A percentile compares a stretch with the other conserved stretches of the same genome.
phyloP scores from a whole-genome alignment of 2,113 vertebrate genomes.

The Sisor rabdophorus region DNA sequence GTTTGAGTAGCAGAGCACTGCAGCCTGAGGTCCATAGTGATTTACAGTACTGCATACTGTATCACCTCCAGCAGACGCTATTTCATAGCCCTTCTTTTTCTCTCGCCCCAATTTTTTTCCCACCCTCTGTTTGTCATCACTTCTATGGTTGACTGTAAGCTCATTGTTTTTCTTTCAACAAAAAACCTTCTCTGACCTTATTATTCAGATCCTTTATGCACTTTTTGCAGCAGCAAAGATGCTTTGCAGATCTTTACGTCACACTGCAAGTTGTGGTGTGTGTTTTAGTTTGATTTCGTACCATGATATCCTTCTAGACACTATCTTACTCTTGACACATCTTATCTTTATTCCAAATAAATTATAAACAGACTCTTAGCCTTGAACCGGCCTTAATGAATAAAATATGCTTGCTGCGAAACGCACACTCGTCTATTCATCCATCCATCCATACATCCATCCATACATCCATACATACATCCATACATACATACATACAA shows the following conservation, averaged over 20 bases:
- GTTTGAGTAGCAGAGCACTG: constrained; percentile 3
- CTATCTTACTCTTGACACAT: neutral
- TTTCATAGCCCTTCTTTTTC: constrained; percentile 28
- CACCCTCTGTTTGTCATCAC: constrained; percentile 7
- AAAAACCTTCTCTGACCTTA: constrained; percentile 29
- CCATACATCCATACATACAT: constrained; percentile 5
- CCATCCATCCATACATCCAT: neutral
- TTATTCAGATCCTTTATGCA: constrained; percentile 3
- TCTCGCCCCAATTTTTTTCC: neutral
- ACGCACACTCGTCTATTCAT: constrained; percentile 20
- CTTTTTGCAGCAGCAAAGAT: neutral
- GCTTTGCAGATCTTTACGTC: neutral
- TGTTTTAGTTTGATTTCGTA: neutral
- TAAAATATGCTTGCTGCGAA: constrained; percentile 29
- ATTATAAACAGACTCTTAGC: constrained; percentile 16
- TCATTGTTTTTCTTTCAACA: constrained; percentile 29
- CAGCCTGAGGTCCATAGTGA: constrained; percentile 25
- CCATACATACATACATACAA: neutral
- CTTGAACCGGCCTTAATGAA: constrained; percentile 26
- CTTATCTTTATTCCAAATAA: constrained; percentile 1
- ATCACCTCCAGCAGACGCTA: constrained; percentile 7
- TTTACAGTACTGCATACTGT: constrained; percentile 28
- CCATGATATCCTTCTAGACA: neutral
- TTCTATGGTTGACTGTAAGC: constrained; percentile 10
- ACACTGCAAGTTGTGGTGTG: neutral